Evolutionary conservation across 2,797 vertebrate genomes (phyloP), one percentile per base, ranked within the genome.

Genomic region (Lemur catta): DNA sequence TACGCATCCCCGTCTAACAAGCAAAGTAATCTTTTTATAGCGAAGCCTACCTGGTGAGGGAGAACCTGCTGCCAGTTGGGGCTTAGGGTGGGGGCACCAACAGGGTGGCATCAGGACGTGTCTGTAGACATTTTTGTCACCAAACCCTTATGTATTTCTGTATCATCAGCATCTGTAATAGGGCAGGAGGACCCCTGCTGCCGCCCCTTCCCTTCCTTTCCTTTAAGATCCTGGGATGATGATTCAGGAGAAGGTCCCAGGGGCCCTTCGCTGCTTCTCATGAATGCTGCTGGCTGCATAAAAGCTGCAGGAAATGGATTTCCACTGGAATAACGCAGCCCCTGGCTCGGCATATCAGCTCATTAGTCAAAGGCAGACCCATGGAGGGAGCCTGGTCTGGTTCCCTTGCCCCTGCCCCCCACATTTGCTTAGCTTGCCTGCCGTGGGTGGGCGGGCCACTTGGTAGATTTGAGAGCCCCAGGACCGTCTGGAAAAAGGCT

Each of bases 241-340:
- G 84, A 69, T 14, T 91, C 24, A 48, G 52, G 48, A 55, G 55
- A 63, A 65, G 59, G 80, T 80, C 82, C 89, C 33, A 28, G 26
- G 57, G 74, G 43, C 48, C 33, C 85, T 35, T 48, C 67, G 65
- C 93, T 41, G 35, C 72, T 89, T 57, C n/a, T 89, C 85, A 79
- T 43, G 81, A 88, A 65, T 17, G 22, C 48, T n/a, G 18, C 85
- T 59, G 59, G 84, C 28, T 90, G 38, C 91, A 55, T 67, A 72
- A 57, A 95, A 74, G 57, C 46, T 89, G 81, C 79, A 94, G 91
- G 63, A 94, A 93, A 91, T 55, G 35, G 86, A 95, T 96, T 63
- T 43, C 43, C 33, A 18, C 52, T 69, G 72, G 76, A 92, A 92
- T 78, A 57, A 55, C 52, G 33, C 4, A 6, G 72, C 90, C 65